Evolutionary conservation across 37 sponge, comb jelly and placozoan species (phyloP), one percentile per base, ranked within the genome.

Genomic region (Axinella damicornis): DNA sequence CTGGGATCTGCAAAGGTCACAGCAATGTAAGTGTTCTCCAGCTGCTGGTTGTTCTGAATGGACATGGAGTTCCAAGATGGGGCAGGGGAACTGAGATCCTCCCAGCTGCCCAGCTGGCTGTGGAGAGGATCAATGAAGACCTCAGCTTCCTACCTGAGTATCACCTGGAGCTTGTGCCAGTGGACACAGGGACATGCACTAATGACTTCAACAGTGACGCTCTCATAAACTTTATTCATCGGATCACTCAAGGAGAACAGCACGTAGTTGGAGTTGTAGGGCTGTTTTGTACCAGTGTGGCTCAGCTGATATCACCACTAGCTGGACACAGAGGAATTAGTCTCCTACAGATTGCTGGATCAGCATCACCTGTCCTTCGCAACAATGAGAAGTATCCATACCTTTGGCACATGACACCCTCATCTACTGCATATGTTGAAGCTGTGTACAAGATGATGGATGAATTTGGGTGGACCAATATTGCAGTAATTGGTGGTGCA

Each of bases 221-320:
- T 5, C n/a, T 25, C n/a, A 25, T 61, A 27, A 25, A 61, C n/a
- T 27, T 27, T 61, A 5, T 22, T 38, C 22, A 6, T 39, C 22
- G 4, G 22, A 79, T 46, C 66, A 65, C 38, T 5, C 27, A 76
- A 1, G 25, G 33, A 2, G 55, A 73, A 5, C 14, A 56, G 31
- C 77, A 57, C 46, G 9, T 46, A 46, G 15, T 79, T 33, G 79
- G 66, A 46, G 28, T 79, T 12, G 79, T 79, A 25, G 79, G 79
- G 0, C 53, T 61, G 6, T 79, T 79, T 32, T 79, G 79, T 63
- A 30, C 46, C 27, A 25, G 25, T 31, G n/a, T 79, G n/a, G 64
- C 53, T 1, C 24, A 31, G 27, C 21, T 65, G 21, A 15, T 79
- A 0, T 65, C 66, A 27, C 79, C 79, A 21, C 14, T 79, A n/a